Conservation (phyloP, 2,888 invertebrate species). For the Pristionchus japonicus region DNA sequence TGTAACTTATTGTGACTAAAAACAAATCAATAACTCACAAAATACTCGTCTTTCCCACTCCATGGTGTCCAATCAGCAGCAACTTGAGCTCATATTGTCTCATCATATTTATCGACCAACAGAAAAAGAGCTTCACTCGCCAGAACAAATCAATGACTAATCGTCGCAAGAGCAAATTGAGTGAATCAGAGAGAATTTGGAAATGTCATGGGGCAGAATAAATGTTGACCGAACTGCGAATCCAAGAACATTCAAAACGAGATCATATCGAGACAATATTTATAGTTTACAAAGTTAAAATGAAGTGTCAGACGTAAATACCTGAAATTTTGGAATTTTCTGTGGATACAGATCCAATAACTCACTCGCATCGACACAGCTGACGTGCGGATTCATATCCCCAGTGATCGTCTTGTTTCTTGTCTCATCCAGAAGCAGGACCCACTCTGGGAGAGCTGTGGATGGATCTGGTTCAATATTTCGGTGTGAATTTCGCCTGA, state of each 20-base stretch:
- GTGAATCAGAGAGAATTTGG: background rate
- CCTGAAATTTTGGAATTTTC: background rate
- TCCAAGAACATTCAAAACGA: background rate
- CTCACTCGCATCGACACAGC: background rate
- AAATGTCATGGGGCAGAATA: background rate
- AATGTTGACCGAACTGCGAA: background rate
- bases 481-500: background rate
- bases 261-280: too few relatives aligned
- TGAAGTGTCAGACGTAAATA: background rate
- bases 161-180: background rate
- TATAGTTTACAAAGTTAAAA: too few relatives aligned
- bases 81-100: background rate
- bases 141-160: background rate
- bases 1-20: background rate
- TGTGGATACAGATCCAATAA: background rate
- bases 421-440: background rate
- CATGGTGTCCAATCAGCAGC: background rate
- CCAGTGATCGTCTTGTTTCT: background rate
- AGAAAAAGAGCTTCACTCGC: background rate
- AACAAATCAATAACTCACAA: background rate
- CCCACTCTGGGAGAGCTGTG: background rate
- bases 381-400: background rate
- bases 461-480: too few relatives aligned
- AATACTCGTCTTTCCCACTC: background rate
- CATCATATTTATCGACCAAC: background rate